Percentiles rank a stretch among this genome's conserved stretches.
These are phyloP conservation scores for Nineta flava DNA, from an alignment of 2,888 invertebrate species.

Conservation along the genomic window DNA sequence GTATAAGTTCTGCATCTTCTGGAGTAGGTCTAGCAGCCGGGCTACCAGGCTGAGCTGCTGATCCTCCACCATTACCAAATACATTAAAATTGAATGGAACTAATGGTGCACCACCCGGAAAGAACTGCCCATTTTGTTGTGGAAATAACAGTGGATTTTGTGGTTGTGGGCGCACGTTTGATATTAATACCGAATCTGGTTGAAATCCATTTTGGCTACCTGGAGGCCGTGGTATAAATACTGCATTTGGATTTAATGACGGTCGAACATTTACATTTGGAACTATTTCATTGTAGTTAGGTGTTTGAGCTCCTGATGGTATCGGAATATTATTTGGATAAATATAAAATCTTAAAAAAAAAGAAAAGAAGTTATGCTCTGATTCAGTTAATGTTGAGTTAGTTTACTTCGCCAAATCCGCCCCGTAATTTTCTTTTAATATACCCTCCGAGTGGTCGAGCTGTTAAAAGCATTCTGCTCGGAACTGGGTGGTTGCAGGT, in stretches of 20 bases:
- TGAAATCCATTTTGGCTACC: constrained; percentile 21
- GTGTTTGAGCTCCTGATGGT: background rate
- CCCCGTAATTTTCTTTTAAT: no score
- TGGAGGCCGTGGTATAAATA: background rate
- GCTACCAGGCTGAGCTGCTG: background rate
- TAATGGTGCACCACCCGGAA: background rate
- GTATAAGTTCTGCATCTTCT: background rate
- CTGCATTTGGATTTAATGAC: background rate
- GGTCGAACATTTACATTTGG: constrained; percentile 6
- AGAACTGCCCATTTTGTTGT: constrained; percentile 27
- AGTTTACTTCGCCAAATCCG: no score
- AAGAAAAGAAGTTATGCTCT: no score
- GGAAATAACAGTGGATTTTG: constrained; percentile 16
- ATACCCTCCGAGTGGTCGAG: no score
- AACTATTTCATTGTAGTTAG: constrained; percentile 3
- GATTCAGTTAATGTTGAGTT: no score
- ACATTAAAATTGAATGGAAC: constrained; percentile 8
- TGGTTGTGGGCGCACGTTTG: constrained; percentile 22
- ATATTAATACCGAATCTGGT: constrained; percentile 31
- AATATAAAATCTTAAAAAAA: background rate
- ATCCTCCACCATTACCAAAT: background rate
- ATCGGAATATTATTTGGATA: background rate
- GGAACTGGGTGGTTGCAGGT: no score
- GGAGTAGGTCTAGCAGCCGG: background rate
- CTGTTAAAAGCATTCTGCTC: no score